Base-by-base conservation (phyloP, 2,797 vertebrate genomes). In the Nannoperca obscura region DNA sequence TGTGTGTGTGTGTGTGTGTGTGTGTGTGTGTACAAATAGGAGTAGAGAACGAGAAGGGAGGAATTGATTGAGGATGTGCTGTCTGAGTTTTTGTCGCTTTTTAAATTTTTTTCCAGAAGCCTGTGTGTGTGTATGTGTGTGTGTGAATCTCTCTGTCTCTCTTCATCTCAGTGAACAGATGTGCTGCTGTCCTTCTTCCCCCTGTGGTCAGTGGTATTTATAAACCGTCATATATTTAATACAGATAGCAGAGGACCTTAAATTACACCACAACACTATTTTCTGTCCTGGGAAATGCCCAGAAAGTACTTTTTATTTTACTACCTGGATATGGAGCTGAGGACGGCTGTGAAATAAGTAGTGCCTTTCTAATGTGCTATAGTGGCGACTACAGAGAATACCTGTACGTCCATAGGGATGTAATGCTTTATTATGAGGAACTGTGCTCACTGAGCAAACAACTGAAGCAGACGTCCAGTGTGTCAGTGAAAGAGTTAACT, bases 141-240 rank as follows among this genome's bases (percentile, higher is more conserved):
- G 27, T 84, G 71, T 20, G 32, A 47, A 13, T 50, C 66, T 61
- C 15, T 65, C 44, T 10, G 11, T 49, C 24, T 52, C 40, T 49
- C 20, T 42, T 13, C 3, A 2, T 76, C 55, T 78, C 78, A 58
- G 69, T 78, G 66, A 84, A 76, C 30, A 34, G 32, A 5, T 73
- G 53, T 53, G 57, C 78, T 75, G 65, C 69, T 46, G 69, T 66
- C 64, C 75, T 53, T 46, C 73, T 42, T 65, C 40, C 60, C 67
- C 75, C 46, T 20, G 20, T 73, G 70, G 76, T 83, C 78, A 76
- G 60, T 83, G 87, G 86, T 94, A 93, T 95, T 94, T 93, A 93
- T 93, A 92, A 92, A 91, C 87, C 20, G 64, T 76, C 74, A 27
- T 57, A 91, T 86, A 90, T 93, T 85, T 90, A 91, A 90, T 88